Evolutionary conservation across 2,888 invertebrate species (phyloP).

Genomic region (Tetranychus truncatus): DNA sequence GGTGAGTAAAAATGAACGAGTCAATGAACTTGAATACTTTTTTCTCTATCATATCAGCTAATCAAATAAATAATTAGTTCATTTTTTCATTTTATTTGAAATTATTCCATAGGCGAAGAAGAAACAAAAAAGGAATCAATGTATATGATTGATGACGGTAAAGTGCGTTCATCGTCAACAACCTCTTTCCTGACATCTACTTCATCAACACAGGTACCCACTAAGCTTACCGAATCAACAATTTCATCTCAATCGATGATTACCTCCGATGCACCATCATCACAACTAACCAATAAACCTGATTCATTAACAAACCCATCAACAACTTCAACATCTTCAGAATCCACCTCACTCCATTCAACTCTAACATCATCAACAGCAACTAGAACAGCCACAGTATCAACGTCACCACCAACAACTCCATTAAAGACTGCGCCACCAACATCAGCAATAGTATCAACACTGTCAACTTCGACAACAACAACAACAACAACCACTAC

Average conservation of each 20-base stretch:
- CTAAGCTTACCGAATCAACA: background rate
- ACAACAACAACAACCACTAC: constrained; percentile 15
- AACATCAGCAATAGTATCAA: constrained; percentile 10
- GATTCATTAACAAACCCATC: background rate
- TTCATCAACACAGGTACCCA: background rate
- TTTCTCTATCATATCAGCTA: background rate
- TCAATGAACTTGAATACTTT: background rate
- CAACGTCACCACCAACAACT: constrained; percentile 8
- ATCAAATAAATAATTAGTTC: background rate
- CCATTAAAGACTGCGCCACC: constrained; percentile 3
- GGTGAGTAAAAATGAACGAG: background rate
- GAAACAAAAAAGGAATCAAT: background rate
- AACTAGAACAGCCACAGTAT: background rate
- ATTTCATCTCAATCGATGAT: background rate
- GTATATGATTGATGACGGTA: background rate
- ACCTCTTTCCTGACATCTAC: background rate
- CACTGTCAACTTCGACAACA: background rate
- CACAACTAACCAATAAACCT: background rate
- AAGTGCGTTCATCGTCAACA: background rate
- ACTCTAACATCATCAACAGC: constrained; percentile 5
- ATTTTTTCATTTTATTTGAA: background rate
- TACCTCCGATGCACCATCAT: background rate
- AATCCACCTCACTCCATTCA: background rate
- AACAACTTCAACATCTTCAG: background rate
- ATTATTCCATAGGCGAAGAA: background rate